Percentiles rank a stretch among this genome's conserved stretches.
phyloP scores from a whole-genome alignment of 2,113 vertebrate species.

The Seriola quinqueradiata region DNA sequence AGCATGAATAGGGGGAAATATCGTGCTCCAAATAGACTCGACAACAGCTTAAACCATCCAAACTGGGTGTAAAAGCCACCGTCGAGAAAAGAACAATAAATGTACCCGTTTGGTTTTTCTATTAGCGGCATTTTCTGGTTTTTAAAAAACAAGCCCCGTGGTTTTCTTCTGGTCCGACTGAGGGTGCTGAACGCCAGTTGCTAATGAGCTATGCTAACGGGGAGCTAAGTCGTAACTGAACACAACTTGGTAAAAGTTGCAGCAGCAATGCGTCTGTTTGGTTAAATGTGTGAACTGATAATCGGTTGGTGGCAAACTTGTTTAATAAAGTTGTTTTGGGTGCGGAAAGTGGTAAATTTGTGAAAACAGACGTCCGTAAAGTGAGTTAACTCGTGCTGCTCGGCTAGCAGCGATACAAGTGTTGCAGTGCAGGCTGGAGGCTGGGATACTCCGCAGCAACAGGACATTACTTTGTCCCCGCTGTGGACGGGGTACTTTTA shows the following conservation, averaged over 20 bases:
- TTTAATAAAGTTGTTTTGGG: not conserved
- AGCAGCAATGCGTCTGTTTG: too few species aligned
- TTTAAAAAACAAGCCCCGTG: slow-evolving; percentile 35
- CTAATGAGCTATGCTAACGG: slow-evolving; percentile 71
- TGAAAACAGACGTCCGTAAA: not conserved
- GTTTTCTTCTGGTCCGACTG: slow-evolving; percentile 21
- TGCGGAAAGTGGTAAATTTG: not conserved
- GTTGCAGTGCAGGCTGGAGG: slow-evolving; percentile 13
- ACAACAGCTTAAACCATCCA: not conserved
- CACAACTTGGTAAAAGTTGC: not conserved
- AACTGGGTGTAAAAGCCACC: not conserved
- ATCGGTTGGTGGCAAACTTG: not conserved
- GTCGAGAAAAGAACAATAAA: fast-evolving
- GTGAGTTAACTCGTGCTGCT: slow-evolving; percentile 60
- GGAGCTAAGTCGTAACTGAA: slow-evolving; percentile 53
- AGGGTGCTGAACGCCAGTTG: slow-evolving; percentile 38
- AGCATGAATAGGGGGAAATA: slow-evolving; percentile 48
- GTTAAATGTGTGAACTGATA: not conserved
- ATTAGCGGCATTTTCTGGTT: not conserved
- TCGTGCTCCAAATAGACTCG: not conserved
- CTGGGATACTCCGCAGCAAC: slow-evolving; percentile 30
- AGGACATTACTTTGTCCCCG: slow-evolving; percentile 64
- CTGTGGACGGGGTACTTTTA: not conserved
- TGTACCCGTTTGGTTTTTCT: not conserved
- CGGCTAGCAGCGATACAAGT: slow-evolving; percentile 41